phyloP scores from a whole-genome alignment of 2,888 invertebrate species.

The Drosophila anomelani region DNA sequence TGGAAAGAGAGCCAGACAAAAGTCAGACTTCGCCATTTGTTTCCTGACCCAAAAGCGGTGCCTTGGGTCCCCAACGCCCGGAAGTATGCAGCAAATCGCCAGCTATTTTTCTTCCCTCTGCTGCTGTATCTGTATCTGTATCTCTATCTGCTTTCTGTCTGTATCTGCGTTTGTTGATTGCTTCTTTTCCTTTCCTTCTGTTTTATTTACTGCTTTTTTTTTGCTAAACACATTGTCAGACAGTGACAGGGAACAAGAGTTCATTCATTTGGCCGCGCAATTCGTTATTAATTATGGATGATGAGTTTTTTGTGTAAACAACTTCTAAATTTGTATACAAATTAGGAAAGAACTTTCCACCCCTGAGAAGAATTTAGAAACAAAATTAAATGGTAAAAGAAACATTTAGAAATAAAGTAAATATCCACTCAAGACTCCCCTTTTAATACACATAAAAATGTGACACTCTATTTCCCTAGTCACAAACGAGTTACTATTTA shows the following conservation, averaged over 20 bases:
- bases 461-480: conserved; percentile 25
- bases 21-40: conserved; percentile 60
- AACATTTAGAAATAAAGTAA: neutral
- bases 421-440: neutral
- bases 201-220: conserved; percentile 2
- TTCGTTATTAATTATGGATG: conserved; percentile 55
- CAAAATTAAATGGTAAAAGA: neutral
- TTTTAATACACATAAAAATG: neutral
- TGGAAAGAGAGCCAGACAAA: conserved; percentile 44
- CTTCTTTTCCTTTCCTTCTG: conserved; percentile 9
- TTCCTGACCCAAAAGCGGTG: conserved; percentile 1
- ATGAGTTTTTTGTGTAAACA: neutral
- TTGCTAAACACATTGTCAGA: conserved; percentile 66
- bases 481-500: conserved; percentile 58
- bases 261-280: conserved; percentile 56
- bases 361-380: neutral
- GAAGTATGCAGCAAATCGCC: conserved; percentile 43
- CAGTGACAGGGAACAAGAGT: conserved; percentile 67
- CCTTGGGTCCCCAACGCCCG: conserved; percentile 28
- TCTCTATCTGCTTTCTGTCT: conserved; percentile 17
- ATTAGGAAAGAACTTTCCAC: neutral
- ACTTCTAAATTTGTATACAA: neutral
- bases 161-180: conserved; percentile 14
- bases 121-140: neutral
- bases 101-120: conserved; percentile 40